Conservation (phyloP, 2,113 vertebrate species). For the Verasper variegatus region DNA sequence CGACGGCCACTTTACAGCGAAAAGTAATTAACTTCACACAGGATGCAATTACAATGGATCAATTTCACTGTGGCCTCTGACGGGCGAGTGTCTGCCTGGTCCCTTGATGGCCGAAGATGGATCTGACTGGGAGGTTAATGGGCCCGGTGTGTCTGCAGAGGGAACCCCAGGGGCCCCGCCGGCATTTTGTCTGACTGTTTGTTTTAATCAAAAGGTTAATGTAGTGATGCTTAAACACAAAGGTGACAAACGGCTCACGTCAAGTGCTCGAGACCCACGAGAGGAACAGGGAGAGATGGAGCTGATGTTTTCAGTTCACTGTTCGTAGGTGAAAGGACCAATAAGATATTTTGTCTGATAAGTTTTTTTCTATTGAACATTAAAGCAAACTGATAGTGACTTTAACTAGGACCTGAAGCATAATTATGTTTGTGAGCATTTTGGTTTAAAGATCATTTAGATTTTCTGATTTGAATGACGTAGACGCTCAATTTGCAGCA, state of each 20-base stretch:
- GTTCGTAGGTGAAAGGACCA: too few species aligned
- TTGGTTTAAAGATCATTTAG: too few species aligned
- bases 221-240: conserved; percentile 50
- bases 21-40: conserved; percentile 69
- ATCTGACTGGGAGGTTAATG: conserved; percentile 73
- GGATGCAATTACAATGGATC: conserved; percentile 67
- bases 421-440: too few species aligned
- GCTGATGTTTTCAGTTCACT: too few species aligned
- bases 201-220: conserved; percentile 64
- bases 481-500: too few species aligned
- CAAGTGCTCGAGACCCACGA: conserved; percentile 14
- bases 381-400: too few species aligned
- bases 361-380: too few species aligned
- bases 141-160: conserved; percentile 60
- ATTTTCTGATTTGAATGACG: too few species aligned
- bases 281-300: background rate
- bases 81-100: conserved; percentile 55
- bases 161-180: conserved; percentile 32
- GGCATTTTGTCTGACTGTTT: conserved; percentile 35
- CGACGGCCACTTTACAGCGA: conserved; percentile 58
- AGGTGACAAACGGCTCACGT: conserved; percentile 6
- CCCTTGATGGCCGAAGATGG: conserved; percentile 58
- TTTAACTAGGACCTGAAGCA: too few species aligned
- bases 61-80: conserved; percentile 63
- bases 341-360: too few species aligned